phyloP scores from a whole-genome alignment of 2,888 invertebrate species.

The Eupithecia subumbrata region DNA sequence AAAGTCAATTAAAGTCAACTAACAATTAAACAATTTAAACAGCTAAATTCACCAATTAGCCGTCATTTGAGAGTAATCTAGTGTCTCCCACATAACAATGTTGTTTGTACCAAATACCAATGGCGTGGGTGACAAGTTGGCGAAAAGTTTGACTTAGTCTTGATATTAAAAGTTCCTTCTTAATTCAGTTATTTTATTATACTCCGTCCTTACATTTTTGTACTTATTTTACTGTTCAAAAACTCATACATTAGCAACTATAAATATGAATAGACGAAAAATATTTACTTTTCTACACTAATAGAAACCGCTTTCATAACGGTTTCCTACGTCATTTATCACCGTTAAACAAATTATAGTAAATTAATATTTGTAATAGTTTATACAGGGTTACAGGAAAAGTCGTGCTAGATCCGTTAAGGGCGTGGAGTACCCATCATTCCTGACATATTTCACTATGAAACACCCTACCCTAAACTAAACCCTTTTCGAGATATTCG shows the following conservation, averaged over 20 bases:
- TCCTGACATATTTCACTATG: no score
- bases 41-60: constrained; percentile 46
- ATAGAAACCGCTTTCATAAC: constrained; percentile 27
- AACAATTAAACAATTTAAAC: constrained; percentile 53
- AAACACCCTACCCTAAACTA: no score
- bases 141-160: not conserved
- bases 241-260: constrained; percentile 11
- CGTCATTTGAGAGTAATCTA: constrained; percentile 42
- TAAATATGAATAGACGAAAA: constrained; percentile 5
- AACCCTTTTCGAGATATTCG: no score
- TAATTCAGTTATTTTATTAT: not conserved
- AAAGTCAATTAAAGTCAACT: constrained; percentile 55
- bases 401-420: no score
- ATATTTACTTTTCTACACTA: constrained; percentile 22
- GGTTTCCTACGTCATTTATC: constrained; percentile 22
- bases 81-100: constrained; percentile 50
- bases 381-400: no score
- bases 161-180: not conserved
- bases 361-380: constrained; percentile 27
- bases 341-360: constrained; percentile 28
- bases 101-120: constrained; percentile 1
- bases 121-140: not conserved
- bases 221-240: not conserved
- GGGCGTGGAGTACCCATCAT: no score
- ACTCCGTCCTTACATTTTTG: not conserved